phyloP scores from a whole-genome alignment of 2,797 vertebrate genomes.

The Chelidonichthys spinosus region DNA sequence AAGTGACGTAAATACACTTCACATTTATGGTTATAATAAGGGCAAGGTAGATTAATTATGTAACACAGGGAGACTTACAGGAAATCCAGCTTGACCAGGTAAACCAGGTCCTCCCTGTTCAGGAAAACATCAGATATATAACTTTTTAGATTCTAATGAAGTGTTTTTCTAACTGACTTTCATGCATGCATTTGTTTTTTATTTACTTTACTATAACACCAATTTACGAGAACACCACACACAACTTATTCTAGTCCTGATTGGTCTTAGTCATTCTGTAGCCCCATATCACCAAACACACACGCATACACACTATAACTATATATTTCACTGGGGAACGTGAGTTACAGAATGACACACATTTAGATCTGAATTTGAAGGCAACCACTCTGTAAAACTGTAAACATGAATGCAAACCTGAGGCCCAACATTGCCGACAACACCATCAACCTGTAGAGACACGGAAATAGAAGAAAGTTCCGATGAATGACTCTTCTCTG shows the following conservation, averaged over 20 bases:
- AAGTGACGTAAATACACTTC: background rate
- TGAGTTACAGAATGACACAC: too few relatives aligned
- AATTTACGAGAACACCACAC: background rate
- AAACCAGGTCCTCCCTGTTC: slow-evolving; percentile 82
- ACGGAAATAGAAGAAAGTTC: slow-evolving; percentile 15
- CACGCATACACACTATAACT: too few relatives aligned
- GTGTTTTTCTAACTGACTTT: background rate
- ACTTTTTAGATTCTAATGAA: background rate
- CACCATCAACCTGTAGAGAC: slow-evolving; percentile 65
- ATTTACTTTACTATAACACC: background rate
- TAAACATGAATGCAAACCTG: slow-evolving; percentile 66
- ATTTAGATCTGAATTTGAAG: too few relatives aligned
- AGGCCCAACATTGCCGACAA: slow-evolving; percentile 54
- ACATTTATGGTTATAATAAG: background rate
- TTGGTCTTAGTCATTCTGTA: background rate
- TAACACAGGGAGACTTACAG: slow-evolving; percentile 82
- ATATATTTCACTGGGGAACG: too few relatives aligned
- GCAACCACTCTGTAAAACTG: too few relatives aligned
- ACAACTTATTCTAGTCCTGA: background rate
- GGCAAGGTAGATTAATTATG: background rate
- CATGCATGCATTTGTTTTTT: background rate
- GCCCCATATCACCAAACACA: too few relatives aligned
- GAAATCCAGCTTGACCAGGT: slow-evolving; percentile 87
- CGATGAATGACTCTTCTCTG: background rate
- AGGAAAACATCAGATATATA: slow-evolving; percentile 16